These are phyloP conservation scores for Dasyornis broadbenti DNA, from an alignment of 2,113 vertebrate genomes.

Conservation along the genomic window DNA sequence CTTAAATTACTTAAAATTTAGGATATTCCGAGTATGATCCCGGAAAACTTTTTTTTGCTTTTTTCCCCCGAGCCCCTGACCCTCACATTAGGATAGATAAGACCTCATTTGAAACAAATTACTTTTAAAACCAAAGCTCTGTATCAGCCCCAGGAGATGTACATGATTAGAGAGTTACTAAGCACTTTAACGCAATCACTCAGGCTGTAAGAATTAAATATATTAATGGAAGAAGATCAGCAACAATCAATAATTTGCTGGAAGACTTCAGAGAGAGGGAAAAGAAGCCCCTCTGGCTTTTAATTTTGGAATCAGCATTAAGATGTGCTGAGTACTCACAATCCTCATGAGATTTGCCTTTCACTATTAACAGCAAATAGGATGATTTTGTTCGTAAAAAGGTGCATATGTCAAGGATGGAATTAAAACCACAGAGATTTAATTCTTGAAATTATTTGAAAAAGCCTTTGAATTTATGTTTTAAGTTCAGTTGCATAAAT, in stretches of 20 bases:
- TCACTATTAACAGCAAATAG: background rate
- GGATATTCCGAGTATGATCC: background rate
- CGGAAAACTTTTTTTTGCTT: background rate
- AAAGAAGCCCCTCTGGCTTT: background rate
- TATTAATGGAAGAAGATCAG: slow-evolving; percentile 16
- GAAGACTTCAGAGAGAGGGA: background rate
- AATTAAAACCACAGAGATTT: background rate
- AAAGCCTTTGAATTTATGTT: background rate
- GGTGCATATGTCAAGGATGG: background rate
- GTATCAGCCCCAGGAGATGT: background rate
- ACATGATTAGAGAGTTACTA: slow-evolving; percentile 25
- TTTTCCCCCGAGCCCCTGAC: background rate
- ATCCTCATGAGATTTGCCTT: background rate
- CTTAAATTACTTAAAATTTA: background rate
- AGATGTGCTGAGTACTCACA: background rate
- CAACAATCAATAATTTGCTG: slow-evolving; percentile 17
- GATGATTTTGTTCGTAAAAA: background rate
- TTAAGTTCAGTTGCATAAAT: background rate
- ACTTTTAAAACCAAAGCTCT: background rate
- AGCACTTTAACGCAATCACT: background rate
- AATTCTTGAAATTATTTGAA: background rate
- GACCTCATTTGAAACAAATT: slow-evolving; percentile 36
- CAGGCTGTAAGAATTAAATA: background rate
- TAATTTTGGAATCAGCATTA: background rate
- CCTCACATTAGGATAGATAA: background rate